Evolutionary conservation across 2,888 invertebrate genomes (phyloP), one percentile per base, ranked within the genome.

Genomic region (Leptinotarsa haldemani): DNA sequence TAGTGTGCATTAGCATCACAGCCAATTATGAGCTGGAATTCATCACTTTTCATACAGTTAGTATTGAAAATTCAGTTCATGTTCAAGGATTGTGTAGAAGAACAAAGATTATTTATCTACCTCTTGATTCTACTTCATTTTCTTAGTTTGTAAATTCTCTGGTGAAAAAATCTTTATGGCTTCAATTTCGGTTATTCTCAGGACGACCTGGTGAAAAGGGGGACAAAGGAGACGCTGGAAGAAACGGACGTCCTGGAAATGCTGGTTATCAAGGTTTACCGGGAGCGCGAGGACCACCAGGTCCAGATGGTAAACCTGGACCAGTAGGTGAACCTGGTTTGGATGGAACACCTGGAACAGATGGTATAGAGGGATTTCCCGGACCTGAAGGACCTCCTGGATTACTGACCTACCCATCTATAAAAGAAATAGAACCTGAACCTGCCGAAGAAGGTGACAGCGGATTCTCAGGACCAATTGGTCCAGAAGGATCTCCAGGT

Each of bases 201-300:
- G 91, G 91, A 20, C 82, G 84, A 74, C 86, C 87, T 22, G 91
- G 91, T 46, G 79, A 78, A 15, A 87, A 87, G 78, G 88, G 94
- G 65, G 90, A 90, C 69, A 80, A 79, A 0, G 91, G 91, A 22
- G 88, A 89, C 18, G 79, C 86, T 58, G 92, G 90, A 47, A 80
- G 88, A 30, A 85, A 88, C 73, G 91, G 91, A 16, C 84, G 86
- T 30, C 85, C 88, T 1, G 90, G 90, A n/a, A 76, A 85, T 40
- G 86, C 87, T 50, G 94, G 94, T 70, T 89, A 88, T 65, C 88
- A 88, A 9, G 95, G 95, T 65, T 85, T 90, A 0, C 87, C 88
- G 53, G 93, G 93, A 84, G 84, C 85, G 15, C 84, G 86, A 65
- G 91, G 91, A 22, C 82, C 85, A 16, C 88, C 88, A 83, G 86